Evolutionary conservation across 2,797 vertebrate species (phyloP), one percentile per base, ranked within the genome.

Genomic region (Perodicticus potto): DNA sequence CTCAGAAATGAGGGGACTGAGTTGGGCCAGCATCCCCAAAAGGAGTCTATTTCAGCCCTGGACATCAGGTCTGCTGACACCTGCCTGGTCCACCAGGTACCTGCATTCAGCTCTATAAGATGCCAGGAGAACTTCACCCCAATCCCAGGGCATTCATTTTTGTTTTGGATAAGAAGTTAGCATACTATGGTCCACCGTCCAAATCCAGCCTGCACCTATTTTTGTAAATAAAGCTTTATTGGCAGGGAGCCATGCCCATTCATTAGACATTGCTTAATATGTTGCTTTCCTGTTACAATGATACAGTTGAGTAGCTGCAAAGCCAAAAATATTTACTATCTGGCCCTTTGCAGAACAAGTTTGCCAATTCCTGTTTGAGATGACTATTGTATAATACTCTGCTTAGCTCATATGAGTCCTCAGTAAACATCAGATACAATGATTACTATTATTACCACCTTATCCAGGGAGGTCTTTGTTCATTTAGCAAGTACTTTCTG

Each of bases 211-310:
- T 27, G 19, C 32, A 19, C 12, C 34, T 72, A 13, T 70, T 77
- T 87, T 43, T 40, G 55, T 82, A 11, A 94, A 61, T 34, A 65
- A 93, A 83, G 89, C 61, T 93, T 81, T 57, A 70, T 19, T 13
- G 53, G 65, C n/a, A 49, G 67, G 25, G 19, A 19, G 45, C 16
- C 7, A 34, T 2, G 3, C 5, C 34, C 32, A 2, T 12, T 63
- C 40, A 70, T 34, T 49, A 70, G n/a, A 53, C 34, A n/a, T 29
- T 8, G 32, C 27, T 76, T 61, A 4, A 17, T 22, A 17, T 22
- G 29, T 17, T 67, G 37, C 49, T 83, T 55, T 69, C 3, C 2
- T 34, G 43, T 59, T 19, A 19, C 49, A 43, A 3, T 4, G 59
- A 81, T 25, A 4, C 23, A 63, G 61, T 2, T 27, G 45, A 69